Conservation (phyloP, 2,888 invertebrate species). For the Cheilosia grossa region DNA sequence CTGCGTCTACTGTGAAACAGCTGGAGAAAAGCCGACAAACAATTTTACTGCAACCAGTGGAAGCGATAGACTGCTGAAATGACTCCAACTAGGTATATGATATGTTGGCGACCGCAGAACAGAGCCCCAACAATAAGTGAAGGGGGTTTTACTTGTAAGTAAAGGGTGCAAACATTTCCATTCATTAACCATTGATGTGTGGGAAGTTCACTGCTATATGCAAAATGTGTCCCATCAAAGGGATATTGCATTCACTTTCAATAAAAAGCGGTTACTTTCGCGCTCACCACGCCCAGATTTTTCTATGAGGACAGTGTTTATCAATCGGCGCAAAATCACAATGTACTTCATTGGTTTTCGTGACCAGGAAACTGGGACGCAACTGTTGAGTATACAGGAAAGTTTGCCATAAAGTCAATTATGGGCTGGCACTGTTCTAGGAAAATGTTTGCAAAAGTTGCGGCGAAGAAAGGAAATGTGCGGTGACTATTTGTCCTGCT, state of each 20-base stretch:
- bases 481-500: too few relatives aligned
- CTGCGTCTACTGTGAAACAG: slow-evolving; percentile 5
- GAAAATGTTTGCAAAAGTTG: too few relatives aligned
- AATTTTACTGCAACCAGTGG: slow-evolving; percentile 28
- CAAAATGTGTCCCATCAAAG: not conserved
- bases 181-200: slow-evolving; percentile 39
- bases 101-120: not conserved
- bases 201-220: slow-evolving; percentile 9
- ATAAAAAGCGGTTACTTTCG: not conserved
- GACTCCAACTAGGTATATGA: not conserved
- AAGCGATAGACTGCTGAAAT: slow-evolving; percentile 1
- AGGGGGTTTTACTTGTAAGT: slow-evolving; percentile 10
- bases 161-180: slow-evolving; percentile 40
- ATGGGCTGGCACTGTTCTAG: too few relatives aligned
- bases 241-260: not conserved
- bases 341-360: not conserved
- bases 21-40: slow-evolving; percentile 26
- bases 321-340: not conserved
- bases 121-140: not conserved
- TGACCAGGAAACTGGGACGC: not conserved
- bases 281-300: slow-evolving; percentile 5
- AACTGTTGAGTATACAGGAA: not conserved
- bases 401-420: too few relatives aligned
- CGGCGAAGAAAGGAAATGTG: too few relatives aligned
- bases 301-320: not conserved